Conservation (phyloP, 2,888 invertebrate genomes). For the Lepeophtheirus nordmannii region DNA sequence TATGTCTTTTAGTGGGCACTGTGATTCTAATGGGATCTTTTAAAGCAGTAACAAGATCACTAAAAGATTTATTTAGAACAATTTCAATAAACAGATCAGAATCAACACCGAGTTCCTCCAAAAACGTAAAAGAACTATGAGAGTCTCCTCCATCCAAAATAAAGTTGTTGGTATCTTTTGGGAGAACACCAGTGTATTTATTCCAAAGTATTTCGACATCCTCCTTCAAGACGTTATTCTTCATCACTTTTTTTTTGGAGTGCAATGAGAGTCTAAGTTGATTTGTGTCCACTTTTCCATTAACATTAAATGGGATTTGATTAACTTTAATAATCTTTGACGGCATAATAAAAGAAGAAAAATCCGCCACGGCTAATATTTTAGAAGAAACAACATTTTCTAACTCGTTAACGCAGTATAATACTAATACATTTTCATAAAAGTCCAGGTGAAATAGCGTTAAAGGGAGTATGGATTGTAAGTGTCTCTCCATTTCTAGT, state of each 20-base stretch:
- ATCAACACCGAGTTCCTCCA: not conserved
- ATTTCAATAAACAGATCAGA: not conserved
- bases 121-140: not conserved
- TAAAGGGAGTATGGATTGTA: not conserved
- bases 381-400: not conserved
- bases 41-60: not conserved
- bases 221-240: not conserved
- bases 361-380: not conserved
- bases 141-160: conserved; percentile 16
- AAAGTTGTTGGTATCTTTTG: conserved; percentile 1
- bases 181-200: not conserved
- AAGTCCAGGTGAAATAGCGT: not conserved
- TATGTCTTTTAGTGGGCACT: too few relatives aligned
- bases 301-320: not conserved
- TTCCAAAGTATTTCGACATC: not conserved
- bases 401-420: not conserved
- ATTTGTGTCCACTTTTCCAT: conserved; percentile 18
- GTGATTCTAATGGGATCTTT: too few relatives aligned
- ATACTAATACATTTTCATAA: not conserved
- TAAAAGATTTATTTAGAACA: not conserved
- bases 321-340: not conserved
- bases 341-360: conserved; percentile 2
- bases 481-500: not conserved
- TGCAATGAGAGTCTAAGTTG: not conserved
- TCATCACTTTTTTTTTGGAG: not conserved